Conservation (phyloP, 2,113 vertebrate genomes). For the Glaucidium brasilianum region DNA sequence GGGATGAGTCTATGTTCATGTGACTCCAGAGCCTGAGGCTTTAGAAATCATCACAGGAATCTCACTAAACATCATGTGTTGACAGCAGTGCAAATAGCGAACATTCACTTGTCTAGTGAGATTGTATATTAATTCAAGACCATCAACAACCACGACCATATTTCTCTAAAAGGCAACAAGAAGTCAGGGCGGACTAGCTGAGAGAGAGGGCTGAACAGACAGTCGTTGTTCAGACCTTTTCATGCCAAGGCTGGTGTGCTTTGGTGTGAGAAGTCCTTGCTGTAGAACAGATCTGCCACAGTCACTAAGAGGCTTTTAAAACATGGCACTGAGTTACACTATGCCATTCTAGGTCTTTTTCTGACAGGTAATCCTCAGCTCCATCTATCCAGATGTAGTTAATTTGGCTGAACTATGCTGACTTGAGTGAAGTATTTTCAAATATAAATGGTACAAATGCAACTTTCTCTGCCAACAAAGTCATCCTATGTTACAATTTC, state of each 20-base stretch:
- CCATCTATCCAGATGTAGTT: slow-evolving; percentile 53
- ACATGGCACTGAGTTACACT: background rate
- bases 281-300: background rate
- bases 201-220: background rate
- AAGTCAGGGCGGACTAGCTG: rapidly evolving
- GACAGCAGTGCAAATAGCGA: slow-evolving; percentile 43
- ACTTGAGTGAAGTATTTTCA: slow-evolving; percentile 66
- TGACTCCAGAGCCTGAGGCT: slow-evolving; percentile 15
- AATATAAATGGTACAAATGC: slow-evolving; percentile 63
- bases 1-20: background rate
- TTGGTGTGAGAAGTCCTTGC: background rate
- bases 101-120: slow-evolving; percentile 39
- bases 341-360: background rate
- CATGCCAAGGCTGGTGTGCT: background rate
- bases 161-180: slow-evolving; percentile 17
- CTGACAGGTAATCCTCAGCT: slow-evolving; percentile 39
- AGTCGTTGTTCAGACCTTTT: background rate
- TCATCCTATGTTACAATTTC: slow-evolving; percentile 55
- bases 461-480: slow-evolving; percentile 70
- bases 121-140: slow-evolving; percentile 9
- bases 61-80: slow-evolving; percentile 16
- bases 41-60: slow-evolving; percentile 46
- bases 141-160: background rate
- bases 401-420: slow-evolving; percentile 57
- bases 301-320: background rate